phyloP scores from a whole-genome alignment of 2,797 vertebrate species.

The Sebastes alutus region DNA sequence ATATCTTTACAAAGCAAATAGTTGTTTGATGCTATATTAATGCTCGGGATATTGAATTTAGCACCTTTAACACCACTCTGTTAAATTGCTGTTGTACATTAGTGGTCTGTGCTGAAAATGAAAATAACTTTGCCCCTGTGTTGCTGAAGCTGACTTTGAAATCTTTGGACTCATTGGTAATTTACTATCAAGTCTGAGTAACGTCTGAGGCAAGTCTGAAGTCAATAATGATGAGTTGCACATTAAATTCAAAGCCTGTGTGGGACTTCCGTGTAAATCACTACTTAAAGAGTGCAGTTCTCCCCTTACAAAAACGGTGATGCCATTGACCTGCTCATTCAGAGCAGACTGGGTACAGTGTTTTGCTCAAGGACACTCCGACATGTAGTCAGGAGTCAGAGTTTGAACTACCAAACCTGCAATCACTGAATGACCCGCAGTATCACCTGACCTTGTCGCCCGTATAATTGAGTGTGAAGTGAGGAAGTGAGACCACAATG shows the following conservation, averaged over 20 bases:
- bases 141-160: slow-evolving; percentile 41
- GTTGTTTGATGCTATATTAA: background rate
- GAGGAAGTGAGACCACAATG: background rate
- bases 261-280: slow-evolving; percentile 19
- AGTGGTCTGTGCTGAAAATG: background rate
- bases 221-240: slow-evolving; percentile 38
- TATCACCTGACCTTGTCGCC: background rate
- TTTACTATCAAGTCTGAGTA: slow-evolving; percentile 33
- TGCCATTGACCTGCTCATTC: slow-evolving; percentile 13
- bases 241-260: slow-evolving; percentile 34
- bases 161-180: slow-evolving; percentile 28
- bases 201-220: slow-evolving; percentile 25
- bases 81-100: slow-evolving; percentile 1
- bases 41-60: background rate
- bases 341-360: background rate
- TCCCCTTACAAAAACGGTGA: background rate
- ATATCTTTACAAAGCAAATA: background rate
- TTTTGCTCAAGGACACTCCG: slow-evolving; percentile 27
- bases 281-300: background rate
- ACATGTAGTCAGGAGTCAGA: background rate
- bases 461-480: slow-evolving; percentile 10
- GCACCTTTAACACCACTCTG: background rate
- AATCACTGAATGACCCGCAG: slow-evolving; percentile 1
- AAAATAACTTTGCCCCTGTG: background rate
- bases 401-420: slow-evolving; percentile 15